Evolutionary conservation across 1,140 invertebrate species (phyloP).

Genomic region (Polypedilum vanderplanki): DNA sequence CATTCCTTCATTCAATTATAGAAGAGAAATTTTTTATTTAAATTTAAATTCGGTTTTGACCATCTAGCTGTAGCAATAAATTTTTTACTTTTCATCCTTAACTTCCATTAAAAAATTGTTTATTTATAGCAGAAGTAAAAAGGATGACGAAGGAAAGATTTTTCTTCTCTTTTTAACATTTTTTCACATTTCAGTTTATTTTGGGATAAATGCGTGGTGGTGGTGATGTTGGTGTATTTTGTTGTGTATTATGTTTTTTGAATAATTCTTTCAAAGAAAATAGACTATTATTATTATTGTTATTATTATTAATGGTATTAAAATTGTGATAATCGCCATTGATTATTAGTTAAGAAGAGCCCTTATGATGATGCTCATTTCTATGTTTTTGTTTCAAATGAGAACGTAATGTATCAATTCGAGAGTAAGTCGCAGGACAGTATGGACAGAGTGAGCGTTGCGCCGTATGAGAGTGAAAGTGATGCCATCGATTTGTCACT

Average conservation of each 20-base stretch:
- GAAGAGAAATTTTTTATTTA: constrained; percentile 4
- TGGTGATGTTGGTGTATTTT: no score
- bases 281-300: no score
- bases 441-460: constrained; percentile 72
- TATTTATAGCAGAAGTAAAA: no score
- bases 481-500: constrained; percentile 80
- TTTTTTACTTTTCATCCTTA: neutral
- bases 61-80: constrained; percentile 11
- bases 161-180: neutral
- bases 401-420: constrained; percentile 71
- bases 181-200: neutral
- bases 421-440: constrained; percentile 75
- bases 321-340: neutral
- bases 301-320: no score
- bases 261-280: no score
- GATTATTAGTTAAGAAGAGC: constrained; percentile 34
- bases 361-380: constrained; percentile 48
- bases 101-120: neutral
- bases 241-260: no score
- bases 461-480: constrained; percentile 73
- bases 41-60: constrained; percentile 13
- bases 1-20: neutral
- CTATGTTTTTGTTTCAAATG: constrained; percentile 69
- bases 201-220: neutral
- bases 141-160: no score